Conservation (phyloP, 2,797 vertebrate species). For the Siniperca obscura region DNA sequence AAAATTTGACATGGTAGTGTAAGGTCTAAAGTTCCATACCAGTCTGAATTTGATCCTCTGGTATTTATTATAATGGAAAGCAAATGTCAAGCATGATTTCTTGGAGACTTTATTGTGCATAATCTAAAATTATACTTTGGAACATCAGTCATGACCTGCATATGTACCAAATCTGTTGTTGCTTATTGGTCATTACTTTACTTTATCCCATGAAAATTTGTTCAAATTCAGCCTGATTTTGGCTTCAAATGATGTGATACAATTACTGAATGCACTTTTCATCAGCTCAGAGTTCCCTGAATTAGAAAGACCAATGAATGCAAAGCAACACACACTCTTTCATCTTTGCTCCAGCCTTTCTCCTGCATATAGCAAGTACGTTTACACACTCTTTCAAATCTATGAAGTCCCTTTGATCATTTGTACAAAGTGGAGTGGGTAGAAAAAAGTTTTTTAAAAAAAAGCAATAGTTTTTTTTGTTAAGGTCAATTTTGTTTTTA, state of each 20-base stretch:
- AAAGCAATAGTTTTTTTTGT: background rate
- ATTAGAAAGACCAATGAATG: background rate
- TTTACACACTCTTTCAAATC: background rate
- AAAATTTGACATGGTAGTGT: background rate
- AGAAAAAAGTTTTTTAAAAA: background rate
- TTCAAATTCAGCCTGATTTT: background rate
- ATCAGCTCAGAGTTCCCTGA: conserved; percentile 13
- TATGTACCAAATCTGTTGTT: background rate
- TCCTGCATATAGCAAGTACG: background rate
- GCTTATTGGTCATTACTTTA: background rate
- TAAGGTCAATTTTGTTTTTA: background rate
- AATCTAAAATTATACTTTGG: background rate
- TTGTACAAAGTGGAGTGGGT: too few species aligned
- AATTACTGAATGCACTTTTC: background rate
- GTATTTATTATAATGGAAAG: background rate
- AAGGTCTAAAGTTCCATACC: background rate
- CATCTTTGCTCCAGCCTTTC: background rate
- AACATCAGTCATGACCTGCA: background rate
- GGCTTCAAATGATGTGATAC: background rate
- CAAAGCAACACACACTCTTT: background rate
- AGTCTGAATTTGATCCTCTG: background rate
- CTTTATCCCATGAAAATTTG: background rate
- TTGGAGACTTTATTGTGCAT: background rate
- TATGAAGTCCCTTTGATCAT: background rate
- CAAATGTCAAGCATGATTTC: background rate